These are phyloP conservation scores for Diglossa cyanea DNA, from an alignment of 2,797 vertebrate species.

Conservation along the genomic window DNA sequence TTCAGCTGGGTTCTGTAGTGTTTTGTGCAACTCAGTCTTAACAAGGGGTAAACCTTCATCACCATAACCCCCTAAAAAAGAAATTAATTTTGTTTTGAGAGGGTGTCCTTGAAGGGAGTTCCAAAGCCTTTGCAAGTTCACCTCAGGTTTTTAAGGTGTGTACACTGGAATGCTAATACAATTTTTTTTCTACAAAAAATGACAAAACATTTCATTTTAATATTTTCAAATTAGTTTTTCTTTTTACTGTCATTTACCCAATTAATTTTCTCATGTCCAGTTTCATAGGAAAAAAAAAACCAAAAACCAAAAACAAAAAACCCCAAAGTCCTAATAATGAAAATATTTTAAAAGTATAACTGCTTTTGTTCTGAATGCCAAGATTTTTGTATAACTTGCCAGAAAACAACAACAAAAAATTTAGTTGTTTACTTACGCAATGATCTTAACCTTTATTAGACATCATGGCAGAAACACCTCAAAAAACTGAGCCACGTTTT, in stretches of 20 bases:
- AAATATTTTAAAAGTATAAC: not conserved
- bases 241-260: not conserved
- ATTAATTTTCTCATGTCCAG: not conserved
- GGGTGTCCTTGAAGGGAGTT: not conserved
- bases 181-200: not conserved
- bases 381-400: not conserved
- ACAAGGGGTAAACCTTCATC: not conserved
- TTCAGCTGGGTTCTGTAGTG: not conserved
- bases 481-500: not conserved
- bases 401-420: not conserved
- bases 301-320: no score
- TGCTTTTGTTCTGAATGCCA: accelerated
- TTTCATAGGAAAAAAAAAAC: not conserved
- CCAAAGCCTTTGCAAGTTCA: not conserved
- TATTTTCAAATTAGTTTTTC: not conserved
- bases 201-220: not conserved
- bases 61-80: not conserved
- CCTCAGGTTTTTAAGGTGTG: not conserved
- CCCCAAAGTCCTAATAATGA: not conserved
- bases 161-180: accelerated
- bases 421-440: not conserved
- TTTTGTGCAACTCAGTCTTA: not conserved
- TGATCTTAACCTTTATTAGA: not conserved
- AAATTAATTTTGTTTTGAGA: not conserved
- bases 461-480: not conserved